Base-by-base conservation (phyloP, 2,888 invertebrate species). In the Sinelater perroti region DNA sequence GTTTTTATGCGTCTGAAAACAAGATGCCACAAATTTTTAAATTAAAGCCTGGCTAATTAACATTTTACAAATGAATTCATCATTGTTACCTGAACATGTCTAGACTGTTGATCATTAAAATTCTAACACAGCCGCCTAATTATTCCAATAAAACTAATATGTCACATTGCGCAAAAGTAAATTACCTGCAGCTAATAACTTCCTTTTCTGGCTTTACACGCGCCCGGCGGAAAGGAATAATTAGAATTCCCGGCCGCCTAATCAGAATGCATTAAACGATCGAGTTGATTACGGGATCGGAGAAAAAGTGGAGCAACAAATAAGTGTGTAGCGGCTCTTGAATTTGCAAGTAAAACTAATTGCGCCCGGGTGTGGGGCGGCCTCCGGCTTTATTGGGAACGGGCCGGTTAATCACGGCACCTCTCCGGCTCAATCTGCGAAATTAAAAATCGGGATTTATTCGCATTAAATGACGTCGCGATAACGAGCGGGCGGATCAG, bases 371-470 rank as follows among this genome's bases (percentile, higher is more conserved):
- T 24, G 42, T 40, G 40, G 26, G 33, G 28, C 44, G 45, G 36
- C 47, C 35, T 55, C 24, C 17, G n/a, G 54, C 40, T 55, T n/a
- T 30, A 47, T 47, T 47, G 40, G 26, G 36, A 54, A 20, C 33
- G 49, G 31, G 40, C 40, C 40, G 33, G 42, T 55, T 55, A 55
- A 55, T 55, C 55, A 42, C 55, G 38, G 47, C 47, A 42, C 55
- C 55, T 47, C 42, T 47, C 42, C 21, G 31, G 33, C 55, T 47
- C 55, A 55, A 55, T 55, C 47, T 55, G 49, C 42, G 49, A 55
- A 55, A 55, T 55, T 55, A 55, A 55, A 55, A 55, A 55, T 55
- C 42, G 21, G 55, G 51, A 51, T 57, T 52, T 52, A 46, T 57
- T 52, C 50, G 35, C 13, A 40, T 52, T 45, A 52, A 46, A 57